Conservation (phyloP, 2,888 invertebrate species). For the Cataglyphis livida region DNA sequence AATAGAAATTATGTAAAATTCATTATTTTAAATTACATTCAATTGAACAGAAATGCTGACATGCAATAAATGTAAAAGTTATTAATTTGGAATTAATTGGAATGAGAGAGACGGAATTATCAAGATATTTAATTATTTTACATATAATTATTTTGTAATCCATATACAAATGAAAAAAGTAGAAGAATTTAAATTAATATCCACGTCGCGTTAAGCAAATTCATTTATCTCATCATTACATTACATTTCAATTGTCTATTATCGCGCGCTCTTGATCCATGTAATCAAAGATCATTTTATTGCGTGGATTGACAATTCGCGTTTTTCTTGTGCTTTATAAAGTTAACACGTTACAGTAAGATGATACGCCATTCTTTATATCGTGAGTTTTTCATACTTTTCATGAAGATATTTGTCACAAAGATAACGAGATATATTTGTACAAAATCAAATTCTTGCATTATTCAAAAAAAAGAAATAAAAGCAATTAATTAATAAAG, state of each 20-base stretch:
- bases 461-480: not conserved
- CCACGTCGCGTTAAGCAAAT: not conserved
- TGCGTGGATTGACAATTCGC: slow-evolving; percentile 5
- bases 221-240: not conserved
- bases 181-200: slow-evolving; percentile 6
- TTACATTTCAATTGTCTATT: slow-evolving; percentile 16
- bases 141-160: not conserved
- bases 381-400: not conserved
- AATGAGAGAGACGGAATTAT: not conserved
- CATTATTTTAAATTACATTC: not conserved
- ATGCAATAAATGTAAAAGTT: not conserved
- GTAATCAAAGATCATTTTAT: slow-evolving; percentile 22
- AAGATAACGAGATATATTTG: not conserved
- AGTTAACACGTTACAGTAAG: not conserved
- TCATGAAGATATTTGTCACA: not conserved
- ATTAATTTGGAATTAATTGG: not conserved
- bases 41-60: not conserved
- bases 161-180: not conserved
- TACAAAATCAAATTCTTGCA: slow-evolving; percentile 1
- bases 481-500: not conserved
- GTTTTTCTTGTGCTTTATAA: not conserved
- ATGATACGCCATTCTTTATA: not conserved
- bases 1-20: not conserved
- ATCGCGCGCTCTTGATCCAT: slow-evolving; percentile 8
- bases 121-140: not conserved